Evolutionary conservation across 1,140 invertebrate genomes (phyloP).

Genomic region (Drosophila pallidifrons): DNA sequence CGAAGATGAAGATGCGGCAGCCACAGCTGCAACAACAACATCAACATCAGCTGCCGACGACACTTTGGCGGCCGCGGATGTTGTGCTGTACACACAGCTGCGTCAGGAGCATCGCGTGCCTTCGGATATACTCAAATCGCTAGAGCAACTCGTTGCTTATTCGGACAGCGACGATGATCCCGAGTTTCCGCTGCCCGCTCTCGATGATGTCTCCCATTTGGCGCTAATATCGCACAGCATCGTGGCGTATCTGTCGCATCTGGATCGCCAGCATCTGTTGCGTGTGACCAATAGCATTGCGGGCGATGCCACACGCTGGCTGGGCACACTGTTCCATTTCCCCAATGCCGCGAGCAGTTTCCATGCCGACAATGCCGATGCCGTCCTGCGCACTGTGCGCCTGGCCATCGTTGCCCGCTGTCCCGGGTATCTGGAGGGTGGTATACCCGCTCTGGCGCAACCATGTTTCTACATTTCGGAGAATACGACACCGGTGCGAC

Average conservation of each 20-base stretch:
- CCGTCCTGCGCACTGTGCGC: constrained; percentile 71
- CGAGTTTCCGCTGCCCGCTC: constrained; percentile 78
- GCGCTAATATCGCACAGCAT: constrained; percentile 84
- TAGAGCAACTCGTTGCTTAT: constrained; percentile 79
- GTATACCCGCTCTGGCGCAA: constrained; percentile 78
- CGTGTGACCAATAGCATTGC: constrained; percentile 78
- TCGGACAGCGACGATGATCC: constrained; percentile 82
- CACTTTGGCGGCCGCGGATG: constrained; percentile 20
- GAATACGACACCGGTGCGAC: constrained; percentile 74
- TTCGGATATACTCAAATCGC: constrained; percentile 76
- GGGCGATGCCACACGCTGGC: constrained; percentile 80
- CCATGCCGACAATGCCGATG: constrained; percentile 78
- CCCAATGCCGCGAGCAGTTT: constrained; percentile 73
- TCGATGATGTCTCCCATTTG: constrained; percentile 84
- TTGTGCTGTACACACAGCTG: constrained; percentile 46
- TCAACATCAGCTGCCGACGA: constrained; percentile 17
- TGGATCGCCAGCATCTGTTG: constrained; percentile 74
- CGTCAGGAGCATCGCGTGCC: constrained; percentile 74
- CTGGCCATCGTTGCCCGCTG: constrained; percentile 81
- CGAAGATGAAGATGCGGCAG: not conserved
- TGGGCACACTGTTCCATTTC: constrained; percentile 79
- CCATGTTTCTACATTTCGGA: constrained; percentile 84
- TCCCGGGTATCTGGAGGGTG: constrained; percentile 82
- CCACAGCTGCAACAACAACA: constrained; percentile 3
- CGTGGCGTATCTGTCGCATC: constrained; percentile 78